These are phyloP conservation scores for Sander lucioperca DNA, from an alignment of 2,113 vertebrate species.

Conservation along the genomic window DNA sequence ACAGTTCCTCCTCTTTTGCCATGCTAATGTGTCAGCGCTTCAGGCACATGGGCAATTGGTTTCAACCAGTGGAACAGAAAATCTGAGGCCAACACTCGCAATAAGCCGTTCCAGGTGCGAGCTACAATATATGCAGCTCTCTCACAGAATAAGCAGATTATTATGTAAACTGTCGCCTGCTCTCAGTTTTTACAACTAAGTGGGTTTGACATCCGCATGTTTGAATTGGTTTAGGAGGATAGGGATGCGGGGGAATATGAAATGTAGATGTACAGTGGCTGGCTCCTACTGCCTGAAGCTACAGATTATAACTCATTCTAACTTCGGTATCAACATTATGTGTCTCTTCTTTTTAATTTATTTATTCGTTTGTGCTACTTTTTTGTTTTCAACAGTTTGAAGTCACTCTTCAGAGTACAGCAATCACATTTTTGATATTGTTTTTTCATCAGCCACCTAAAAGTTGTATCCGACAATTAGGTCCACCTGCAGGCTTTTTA, in stretches of 20 bases:
- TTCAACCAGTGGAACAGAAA: constrained; percentile 39
- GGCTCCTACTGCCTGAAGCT: constrained; percentile 16
- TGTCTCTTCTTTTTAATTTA: not conserved
- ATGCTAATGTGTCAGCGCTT: constrained; percentile 60
- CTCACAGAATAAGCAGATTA: constrained; percentile 56
- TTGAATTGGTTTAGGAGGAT: constrained; percentile 50
- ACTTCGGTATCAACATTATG: constrained; percentile 28
- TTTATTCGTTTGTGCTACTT: not conserved
- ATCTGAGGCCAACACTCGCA: constrained; percentile 25
- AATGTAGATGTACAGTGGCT: constrained; percentile 43
- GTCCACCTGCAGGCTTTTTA: constrained; percentile 24
- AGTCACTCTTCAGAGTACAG: not conserved
- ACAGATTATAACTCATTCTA: constrained; percentile 42
- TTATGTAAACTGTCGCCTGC: constrained; percentile 57
- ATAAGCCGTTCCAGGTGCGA: constrained; percentile 56
- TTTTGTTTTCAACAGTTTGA: constrained; percentile 3
- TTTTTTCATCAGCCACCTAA: not conserved
- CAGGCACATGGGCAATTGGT: constrained; percentile 48
- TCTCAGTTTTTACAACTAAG: constrained; percentile 45
- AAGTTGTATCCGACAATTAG: not conserved
- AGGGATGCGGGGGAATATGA: not conserved
- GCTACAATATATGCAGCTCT: constrained; percentile 43
- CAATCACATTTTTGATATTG: not conserved
- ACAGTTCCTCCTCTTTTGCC: constrained; percentile 48
- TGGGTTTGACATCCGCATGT: constrained; percentile 52